A percentile compares a stretch with the other conserved stretches of the same genome.
These are phyloP conservation scores for Esox niger DNA, from an alignment of 2,113 vertebrate genomes.

Conservation along the genomic window DNA sequence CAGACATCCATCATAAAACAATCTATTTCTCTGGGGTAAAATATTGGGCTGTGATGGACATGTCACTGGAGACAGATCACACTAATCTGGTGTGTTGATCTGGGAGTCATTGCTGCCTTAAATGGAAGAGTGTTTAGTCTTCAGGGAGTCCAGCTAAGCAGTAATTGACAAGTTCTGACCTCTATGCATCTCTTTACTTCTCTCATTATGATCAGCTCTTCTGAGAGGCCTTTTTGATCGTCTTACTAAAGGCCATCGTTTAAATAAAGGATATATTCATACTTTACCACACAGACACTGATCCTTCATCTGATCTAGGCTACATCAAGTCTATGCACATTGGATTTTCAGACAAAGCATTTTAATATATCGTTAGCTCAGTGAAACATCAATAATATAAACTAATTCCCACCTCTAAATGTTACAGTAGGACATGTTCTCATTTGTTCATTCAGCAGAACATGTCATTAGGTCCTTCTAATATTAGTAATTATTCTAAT, in stretches of 20 bases:
- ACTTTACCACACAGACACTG: constrained; percentile 21
- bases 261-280: constrained; percentile 35
- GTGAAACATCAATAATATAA: not conserved
- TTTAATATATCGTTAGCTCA: constrained; percentile 1
- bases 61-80: too few relatives aligned
- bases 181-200: too few relatives aligned
- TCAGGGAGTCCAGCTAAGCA: too few relatives aligned
- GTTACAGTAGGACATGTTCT: not conserved
- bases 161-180: too few relatives aligned
- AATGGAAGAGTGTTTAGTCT: too few relatives aligned
- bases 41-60: too few relatives aligned
- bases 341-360: not conserved
- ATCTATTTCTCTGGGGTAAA: too few relatives aligned
- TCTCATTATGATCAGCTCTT: too few relatives aligned
- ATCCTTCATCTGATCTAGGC: constrained; percentile 26
- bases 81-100: too few relatives aligned
- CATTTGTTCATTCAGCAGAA: not conserved
- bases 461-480: not conserved
- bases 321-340: not conserved
- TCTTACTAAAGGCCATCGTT: constrained; percentile 15
- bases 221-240: constrained; percentile 26
- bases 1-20: too few relatives aligned
- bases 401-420: not conserved
- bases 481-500: not conserved
- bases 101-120: too few relatives aligned